Evolutionary conservation across 2,888 invertebrate species (phyloP).

Genomic region (Seira sanloemensis): DNA sequence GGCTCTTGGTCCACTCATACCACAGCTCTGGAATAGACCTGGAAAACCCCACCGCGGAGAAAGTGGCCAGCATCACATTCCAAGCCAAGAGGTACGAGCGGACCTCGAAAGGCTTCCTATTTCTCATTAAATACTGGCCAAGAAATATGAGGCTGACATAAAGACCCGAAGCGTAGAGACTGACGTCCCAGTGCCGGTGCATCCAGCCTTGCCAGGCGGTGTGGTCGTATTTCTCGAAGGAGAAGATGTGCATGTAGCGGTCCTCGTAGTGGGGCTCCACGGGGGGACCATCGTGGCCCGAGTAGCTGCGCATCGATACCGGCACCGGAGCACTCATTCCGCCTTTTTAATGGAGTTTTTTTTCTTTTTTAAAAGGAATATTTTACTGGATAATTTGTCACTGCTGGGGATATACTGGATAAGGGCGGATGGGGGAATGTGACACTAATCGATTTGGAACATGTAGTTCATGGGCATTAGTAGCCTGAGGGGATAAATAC

Average conservation of each 20-base stretch:
- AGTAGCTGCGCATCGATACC: constrained; percentile 6
- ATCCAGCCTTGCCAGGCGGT: constrained; percentile 67
- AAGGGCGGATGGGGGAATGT: no score
- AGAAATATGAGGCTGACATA: constrained; percentile 81
- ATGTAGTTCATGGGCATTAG: background rate
- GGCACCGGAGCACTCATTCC: constrained; percentile 11
- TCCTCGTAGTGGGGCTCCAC: constrained; percentile 66
- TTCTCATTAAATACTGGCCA: constrained; percentile 46
- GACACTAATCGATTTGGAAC: background rate
- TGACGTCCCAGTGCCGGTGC: constrained; percentile 92
- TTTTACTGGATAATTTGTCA: background rate
- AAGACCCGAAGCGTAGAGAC: constrained; percentile 90
- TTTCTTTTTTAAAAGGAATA: background rate
- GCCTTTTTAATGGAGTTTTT: background rate
- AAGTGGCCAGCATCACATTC: constrained; percentile 94
- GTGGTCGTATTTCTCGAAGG: constrained; percentile 67
- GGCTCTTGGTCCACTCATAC: constrained; percentile 78
- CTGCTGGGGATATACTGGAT: no score
- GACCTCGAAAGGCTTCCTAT: constrained; percentile 73
- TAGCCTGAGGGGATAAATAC: no score
- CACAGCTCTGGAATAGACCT: constrained; percentile 95
- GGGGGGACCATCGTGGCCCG: constrained; percentile 57
- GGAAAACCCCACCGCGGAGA: constrained; percentile 91
- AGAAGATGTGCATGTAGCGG: constrained; percentile 59
- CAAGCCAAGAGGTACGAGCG: constrained; percentile 83